Conservation (phyloP, 30 jellyfish, hydroid and myxozoan species). For the Sanderia malayensis region DNA sequence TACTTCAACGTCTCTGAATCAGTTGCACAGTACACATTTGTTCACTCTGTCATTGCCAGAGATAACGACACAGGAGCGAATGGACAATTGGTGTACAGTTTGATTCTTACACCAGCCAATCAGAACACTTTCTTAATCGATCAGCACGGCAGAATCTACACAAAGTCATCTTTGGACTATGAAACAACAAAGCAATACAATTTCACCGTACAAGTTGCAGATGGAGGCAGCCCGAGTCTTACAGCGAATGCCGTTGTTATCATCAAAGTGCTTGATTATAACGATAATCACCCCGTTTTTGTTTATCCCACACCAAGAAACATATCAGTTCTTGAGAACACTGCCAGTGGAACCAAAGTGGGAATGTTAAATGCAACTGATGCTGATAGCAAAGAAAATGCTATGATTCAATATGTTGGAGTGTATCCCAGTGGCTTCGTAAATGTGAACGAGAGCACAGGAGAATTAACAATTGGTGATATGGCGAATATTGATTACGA, state of each 20-base stretch:
- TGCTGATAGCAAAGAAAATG: slow-evolving; percentile 58
- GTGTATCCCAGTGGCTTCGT: slow-evolving; percentile 75
- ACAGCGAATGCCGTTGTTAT: slow-evolving; percentile 34
- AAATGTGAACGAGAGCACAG: slow-evolving; percentile 52
- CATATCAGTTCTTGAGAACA: slow-evolving; percentile 62
- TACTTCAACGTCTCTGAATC: slow-evolving; percentile 66
- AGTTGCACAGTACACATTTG: slow-evolving; percentile 52
- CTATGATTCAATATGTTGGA: slow-evolving; percentile 38
- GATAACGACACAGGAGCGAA: slow-evolving; percentile 72
- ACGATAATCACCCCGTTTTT: slow-evolving; percentile 82
- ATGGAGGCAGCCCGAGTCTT: slow-evolving; percentile 53
- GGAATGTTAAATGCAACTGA: slow-evolving; percentile 71
- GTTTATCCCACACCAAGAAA: slow-evolving; percentile 32
- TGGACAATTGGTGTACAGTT: slow-evolving; percentile 62
- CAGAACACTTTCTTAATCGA: slow-evolving; percentile 48
- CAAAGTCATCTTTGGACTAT: slow-evolving; percentile 50
- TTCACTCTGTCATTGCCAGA: slow-evolving; percentile 57
- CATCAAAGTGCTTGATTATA: slow-evolving; percentile 60
- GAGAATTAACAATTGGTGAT: slow-evolving; percentile 45
- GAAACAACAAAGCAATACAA: slow-evolving; percentile 50
- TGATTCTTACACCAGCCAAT: slow-evolving; percentile 38
- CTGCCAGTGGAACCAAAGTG: slow-evolving; percentile 59
- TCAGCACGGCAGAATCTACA: slow-evolving; percentile 60
- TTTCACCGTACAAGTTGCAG: slow-evolving; percentile 49
- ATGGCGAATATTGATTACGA: slow-evolving; percentile 65